Percentiles rank a stretch among this genome's conserved stretches.
phyloP scores from a whole-genome alignment of 2,888 invertebrate genomes.

The Diogma glabrata region DNA sequence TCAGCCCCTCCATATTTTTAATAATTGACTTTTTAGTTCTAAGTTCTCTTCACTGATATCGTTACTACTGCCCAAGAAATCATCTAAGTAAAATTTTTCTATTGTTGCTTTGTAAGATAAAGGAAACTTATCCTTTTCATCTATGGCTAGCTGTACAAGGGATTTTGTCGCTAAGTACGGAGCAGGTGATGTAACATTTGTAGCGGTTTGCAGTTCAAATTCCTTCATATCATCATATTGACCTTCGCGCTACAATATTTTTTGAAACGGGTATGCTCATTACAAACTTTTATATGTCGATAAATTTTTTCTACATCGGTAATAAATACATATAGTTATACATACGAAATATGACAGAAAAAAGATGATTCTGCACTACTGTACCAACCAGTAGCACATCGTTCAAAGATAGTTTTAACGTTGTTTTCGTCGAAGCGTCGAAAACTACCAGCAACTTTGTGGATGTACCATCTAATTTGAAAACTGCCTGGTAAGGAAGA shows the following conservation, averaged over 20 bases:
- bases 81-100: conserved; percentile 19
- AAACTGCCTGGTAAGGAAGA: conserved; percentile 12
- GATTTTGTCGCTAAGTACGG: conserved; percentile 16
- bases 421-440: conserved; percentile 1
- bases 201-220: conserved; percentile 12
- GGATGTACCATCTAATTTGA: conserved; percentile 9
- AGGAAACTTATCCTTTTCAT: conserved; percentile 12
- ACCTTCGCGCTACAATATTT: conserved; percentile 13
- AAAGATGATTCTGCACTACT: conserved; percentile 11
- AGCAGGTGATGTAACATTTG: conserved; percentile 12
- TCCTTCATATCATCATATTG: neutral
- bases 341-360: conserved; percentile 11
- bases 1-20: too few species aligned
- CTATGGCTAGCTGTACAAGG: conserved; percentile 10
- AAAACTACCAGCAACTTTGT: conserved; percentile 13
- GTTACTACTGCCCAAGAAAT: conserved; percentile 9
- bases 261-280: too few species aligned
- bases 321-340: conserved; percentile 9
- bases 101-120: conserved; percentile 13
- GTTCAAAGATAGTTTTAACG: conserved; percentile 8
- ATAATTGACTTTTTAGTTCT: too few species aligned
- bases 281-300: too few species aligned
- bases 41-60: neutral
- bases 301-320: conserved; percentile 16
- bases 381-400: conserved; percentile 9